Conservation (phyloP, 2,113 vertebrate species). For the Lepidothrix coronata region DNA sequence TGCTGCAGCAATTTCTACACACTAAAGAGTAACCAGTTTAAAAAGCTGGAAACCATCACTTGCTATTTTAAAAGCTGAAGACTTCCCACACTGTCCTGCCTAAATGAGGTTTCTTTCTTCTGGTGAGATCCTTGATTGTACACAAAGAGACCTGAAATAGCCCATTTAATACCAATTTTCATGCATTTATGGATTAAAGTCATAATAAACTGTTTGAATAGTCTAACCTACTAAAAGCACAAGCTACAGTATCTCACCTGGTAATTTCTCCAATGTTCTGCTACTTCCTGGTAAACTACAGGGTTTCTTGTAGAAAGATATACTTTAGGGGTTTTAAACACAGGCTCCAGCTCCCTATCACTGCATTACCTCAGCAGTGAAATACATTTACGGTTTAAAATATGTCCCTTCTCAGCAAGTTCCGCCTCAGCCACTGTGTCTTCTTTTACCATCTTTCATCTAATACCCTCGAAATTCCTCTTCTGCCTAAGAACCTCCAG, state of each 20-base stretch:
- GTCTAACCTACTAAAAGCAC: background rate
- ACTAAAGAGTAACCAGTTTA: constrained; percentile 2
- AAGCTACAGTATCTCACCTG: background rate
- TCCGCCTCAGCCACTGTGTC: background rate
- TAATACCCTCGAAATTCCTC: background rate
- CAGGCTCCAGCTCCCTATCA: background rate
- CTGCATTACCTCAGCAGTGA: background rate
- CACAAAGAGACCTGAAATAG: constrained; percentile 16
- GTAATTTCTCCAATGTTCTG: background rate
- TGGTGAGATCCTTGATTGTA: background rate
- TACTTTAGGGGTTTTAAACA: background rate
- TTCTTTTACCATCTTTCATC: background rate
- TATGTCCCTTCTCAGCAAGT: background rate
- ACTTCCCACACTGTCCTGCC: constrained; percentile 24
- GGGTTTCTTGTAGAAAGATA: background rate
- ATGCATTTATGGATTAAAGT: background rate
- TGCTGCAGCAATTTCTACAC: constrained; percentile 31
- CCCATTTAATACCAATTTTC: background rate
- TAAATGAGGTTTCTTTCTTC: constrained; percentile 30
- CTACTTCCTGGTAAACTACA: background rate
- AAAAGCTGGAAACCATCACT: background rate
- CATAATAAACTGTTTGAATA: background rate
- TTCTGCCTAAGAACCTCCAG: background rate
- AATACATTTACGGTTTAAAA: background rate
- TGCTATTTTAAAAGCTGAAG: constrained; percentile 36